Conservation (phyloP, 2,888 invertebrate species). For the Nomada flava region DNA sequence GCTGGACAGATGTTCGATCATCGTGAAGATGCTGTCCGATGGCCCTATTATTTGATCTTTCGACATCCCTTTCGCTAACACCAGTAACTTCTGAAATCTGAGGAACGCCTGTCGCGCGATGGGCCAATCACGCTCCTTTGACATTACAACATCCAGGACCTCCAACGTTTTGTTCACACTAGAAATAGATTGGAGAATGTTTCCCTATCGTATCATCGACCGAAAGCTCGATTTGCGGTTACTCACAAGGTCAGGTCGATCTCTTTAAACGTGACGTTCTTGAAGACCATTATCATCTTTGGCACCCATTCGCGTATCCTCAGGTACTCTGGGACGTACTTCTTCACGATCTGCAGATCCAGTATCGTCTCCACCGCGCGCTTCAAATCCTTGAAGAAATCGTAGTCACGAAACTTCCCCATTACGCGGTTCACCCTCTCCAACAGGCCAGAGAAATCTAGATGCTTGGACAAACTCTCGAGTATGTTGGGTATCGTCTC, state of each 20-base stretch:
- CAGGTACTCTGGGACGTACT: slow-evolving; percentile 85
- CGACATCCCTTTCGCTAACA: slow-evolving; percentile 66
- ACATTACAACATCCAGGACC: slow-evolving; percentile 74
- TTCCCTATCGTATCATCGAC: not conserved
- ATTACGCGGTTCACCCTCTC: slow-evolving; percentile 84
- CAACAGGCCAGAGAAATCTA: slow-evolving; percentile 85
- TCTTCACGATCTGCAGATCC: slow-evolving; percentile 83
- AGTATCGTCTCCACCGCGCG: slow-evolving; percentile 84
- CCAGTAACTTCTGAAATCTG: slow-evolving; percentile 74
- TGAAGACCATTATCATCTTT: slow-evolving; percentile 74
- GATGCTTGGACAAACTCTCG: slow-evolving; percentile 84
- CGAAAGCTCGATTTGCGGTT: not conserved
- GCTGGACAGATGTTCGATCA: slow-evolving; percentile 56
- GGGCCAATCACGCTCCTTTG: slow-evolving; percentile 71
- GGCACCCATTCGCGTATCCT: slow-evolving; percentile 79
- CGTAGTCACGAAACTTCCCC: slow-evolving; percentile 85
- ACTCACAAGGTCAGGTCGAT: slow-evolving; percentile 78
- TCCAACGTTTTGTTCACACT: slow-evolving; percentile 75
- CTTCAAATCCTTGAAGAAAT: slow-evolving; percentile 83
- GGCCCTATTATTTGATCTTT: slow-evolving; percentile 30
- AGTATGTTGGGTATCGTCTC: slow-evolving; percentile 84
- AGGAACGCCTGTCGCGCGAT: slow-evolving; percentile 69
- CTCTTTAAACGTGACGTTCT: slow-evolving; percentile 74
- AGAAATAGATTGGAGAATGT: slow-evolving; percentile 37
- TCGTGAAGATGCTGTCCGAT: slow-evolving; percentile 47